phyloP scores from a whole-genome alignment of 2,888 invertebrate species.

The Pterostichus madidus region DNA sequence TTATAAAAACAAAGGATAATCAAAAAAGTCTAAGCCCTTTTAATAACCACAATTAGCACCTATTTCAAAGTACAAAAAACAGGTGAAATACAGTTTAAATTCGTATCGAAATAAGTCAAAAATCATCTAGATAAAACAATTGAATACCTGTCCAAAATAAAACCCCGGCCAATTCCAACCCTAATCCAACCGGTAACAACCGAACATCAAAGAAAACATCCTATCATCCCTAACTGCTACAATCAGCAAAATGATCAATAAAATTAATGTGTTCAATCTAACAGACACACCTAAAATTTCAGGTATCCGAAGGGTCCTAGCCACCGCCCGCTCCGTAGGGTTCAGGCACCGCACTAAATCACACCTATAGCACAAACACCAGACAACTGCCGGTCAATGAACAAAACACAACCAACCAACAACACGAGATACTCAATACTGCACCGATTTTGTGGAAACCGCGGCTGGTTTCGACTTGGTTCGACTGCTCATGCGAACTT shows the following conservation, averaged over 20 bases:
- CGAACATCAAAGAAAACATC: slow-evolving; percentile 7
- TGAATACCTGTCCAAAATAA: neutral
- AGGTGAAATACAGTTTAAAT: too few relatives aligned
- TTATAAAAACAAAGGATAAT: too few relatives aligned
- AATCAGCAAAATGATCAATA: slow-evolving; percentile 18
- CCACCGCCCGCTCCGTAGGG: slow-evolving; percentile 58
- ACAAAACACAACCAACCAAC: slow-evolving; percentile 39
- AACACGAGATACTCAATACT: slow-evolving; percentile 61
- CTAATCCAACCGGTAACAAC: neutral
- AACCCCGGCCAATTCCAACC: neutral
- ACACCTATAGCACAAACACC: slow-evolving; percentile 55
- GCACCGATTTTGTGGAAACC: slow-evolving; percentile 55
- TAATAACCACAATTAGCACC: too few relatives aligned
- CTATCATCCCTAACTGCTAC: neutral
- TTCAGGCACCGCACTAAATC: slow-evolving; percentile 32
- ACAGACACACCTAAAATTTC: slow-evolving; percentile 32
- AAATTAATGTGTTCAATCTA: neutral
- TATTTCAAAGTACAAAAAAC: too few relatives aligned
- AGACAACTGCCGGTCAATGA: slow-evolving; percentile 17
- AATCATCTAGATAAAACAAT: too few relatives aligned
- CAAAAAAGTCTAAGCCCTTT: too few relatives aligned
- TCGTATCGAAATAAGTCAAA: too few relatives aligned
- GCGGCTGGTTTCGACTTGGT: slow-evolving; percentile 18
- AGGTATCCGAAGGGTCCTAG: slow-evolving; percentile 32
- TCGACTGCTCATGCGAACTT: slow-evolving; percentile 27